These are phyloP conservation scores for Drosophila greeni DNA, from an alignment of 2,888 invertebrate genomes.

Conservation along the genomic window DNA sequence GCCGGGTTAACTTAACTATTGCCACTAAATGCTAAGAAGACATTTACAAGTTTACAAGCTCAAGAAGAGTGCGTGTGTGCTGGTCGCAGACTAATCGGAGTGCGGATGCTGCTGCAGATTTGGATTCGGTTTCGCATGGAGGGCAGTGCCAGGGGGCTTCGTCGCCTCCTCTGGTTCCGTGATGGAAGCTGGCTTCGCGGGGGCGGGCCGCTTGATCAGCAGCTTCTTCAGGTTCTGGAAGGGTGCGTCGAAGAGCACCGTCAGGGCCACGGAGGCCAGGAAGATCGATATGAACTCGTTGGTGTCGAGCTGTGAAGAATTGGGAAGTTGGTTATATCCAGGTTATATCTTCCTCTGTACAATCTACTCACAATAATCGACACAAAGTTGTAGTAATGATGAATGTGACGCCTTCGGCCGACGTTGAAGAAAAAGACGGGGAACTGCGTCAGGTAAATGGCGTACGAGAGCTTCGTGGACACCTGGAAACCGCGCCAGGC, in stretches of 20 bases:
- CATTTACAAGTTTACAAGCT: constrained; percentile 37
- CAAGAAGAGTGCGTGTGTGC: constrained; percentile 5
- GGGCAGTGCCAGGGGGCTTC: constrained; percentile 40
- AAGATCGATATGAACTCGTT: constrained; percentile 82
- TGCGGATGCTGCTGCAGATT: constrained; percentile 61
- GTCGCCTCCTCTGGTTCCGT: constrained; percentile 18
- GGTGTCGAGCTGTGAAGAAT: constrained; percentile 80
- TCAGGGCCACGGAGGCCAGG: constrained; percentile 81
- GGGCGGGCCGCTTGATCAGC: constrained; percentile 73
- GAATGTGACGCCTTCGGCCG: constrained; percentile 81
- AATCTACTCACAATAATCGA: constrained; percentile 81
- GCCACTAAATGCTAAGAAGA: constrained; percentile 47
- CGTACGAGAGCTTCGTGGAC: constrained; percentile 85
- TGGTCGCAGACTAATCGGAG: constrained; percentile 57
- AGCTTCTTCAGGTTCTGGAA: constrained; percentile 84
- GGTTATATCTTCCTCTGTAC: too few relatives aligned
- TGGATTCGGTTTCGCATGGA: constrained; percentile 8
- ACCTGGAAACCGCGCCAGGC: constrained; percentile 83
- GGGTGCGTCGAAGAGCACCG: constrained; percentile 84
- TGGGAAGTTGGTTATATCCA: too few relatives aligned
- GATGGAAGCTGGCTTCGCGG: constrained; percentile 9
- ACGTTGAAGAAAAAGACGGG: constrained; percentile 86
- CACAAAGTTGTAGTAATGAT: constrained; percentile 82
- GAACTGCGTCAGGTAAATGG: constrained; percentile 85
- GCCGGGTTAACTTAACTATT: constrained; percentile 51